Base-by-base conservation (phyloP, 2,888 invertebrate species). In the Acutogordius australiensis region DNA sequence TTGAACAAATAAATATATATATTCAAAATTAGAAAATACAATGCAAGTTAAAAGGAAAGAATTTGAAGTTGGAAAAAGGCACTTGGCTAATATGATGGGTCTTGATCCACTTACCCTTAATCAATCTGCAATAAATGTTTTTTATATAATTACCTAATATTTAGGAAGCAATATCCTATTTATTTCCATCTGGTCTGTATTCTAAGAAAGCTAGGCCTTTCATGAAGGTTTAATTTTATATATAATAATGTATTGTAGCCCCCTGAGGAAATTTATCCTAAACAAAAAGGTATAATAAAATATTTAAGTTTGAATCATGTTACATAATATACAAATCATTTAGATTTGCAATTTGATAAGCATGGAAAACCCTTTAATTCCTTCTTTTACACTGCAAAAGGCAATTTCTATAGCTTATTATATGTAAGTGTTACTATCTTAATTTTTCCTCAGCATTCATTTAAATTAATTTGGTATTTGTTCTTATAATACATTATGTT, bases 11-110 rank as follows among this genome's bases (percentile, higher is more conserved):
- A n/a, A n/a, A n/a, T n/a, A n/a, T n/a, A n/a, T n/a, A n/a, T n/a
- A n/a, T n/a, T n/a, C n/a, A n/a, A n/a, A n/a, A n/a, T n/a, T n/a
- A 78, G 79, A 85, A 67, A 77, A 79, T 63, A 84, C 87, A 67
- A 82, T 90, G 78, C 77, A 79, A 66, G 77, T 78, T 63, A 80
- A 86, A 71, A 75, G 76, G 59, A 70, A 77, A 13, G 84, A 88
- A 67, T 97, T 79, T 70, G 80, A 84, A 70, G 80, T 87, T 67
- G 97, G 97, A 21, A 85, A 82, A 70, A 76, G 90, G 30, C 90
- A 97, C 74, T 77, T 97, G 63, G 94, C 97, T 0, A 91, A 90
- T 70, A 97, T 97, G 79, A 97, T 97, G 94, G 91, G 91, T 0
- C 80, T 81, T 70, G 82, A 91, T 74, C 80, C 82, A 0, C 82